A percentile compares a stretch with the other conserved stretches of the same genome.
phyloP scores from a whole-genome alignment of 2,888 invertebrate genomes.

The Tupiocoris notatus region DNA sequence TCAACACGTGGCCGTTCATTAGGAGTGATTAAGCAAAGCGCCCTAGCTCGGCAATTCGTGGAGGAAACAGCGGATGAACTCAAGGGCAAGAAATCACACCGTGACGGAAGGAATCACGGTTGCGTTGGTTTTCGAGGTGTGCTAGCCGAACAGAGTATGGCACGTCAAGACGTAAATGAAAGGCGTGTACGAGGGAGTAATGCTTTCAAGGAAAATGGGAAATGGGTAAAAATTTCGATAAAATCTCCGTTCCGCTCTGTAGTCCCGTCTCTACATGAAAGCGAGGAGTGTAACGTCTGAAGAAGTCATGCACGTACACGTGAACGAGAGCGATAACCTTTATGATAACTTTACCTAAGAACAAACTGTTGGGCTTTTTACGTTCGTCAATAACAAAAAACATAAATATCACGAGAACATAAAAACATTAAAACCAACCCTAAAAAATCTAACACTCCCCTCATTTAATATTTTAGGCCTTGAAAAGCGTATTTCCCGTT shows the following conservation, averaged over 20 bases:
- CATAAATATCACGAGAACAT: too few species aligned
- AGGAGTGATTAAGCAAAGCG: too few species aligned
- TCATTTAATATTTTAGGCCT: too few species aligned
- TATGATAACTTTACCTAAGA: too few species aligned
- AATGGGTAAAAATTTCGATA: background rate
- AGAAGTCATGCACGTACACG: background rate
- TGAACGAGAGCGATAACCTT: background rate
- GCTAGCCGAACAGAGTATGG: background rate
- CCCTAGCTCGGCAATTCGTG: too few species aligned
- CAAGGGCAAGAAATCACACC: background rate
- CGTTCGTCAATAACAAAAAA: too few species aligned
- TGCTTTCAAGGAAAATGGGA: background rate
- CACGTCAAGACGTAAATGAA: background rate
- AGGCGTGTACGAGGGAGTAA: background rate
- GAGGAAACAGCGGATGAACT: background rate
- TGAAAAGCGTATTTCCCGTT: too few species aligned
- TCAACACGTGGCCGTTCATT: background rate
- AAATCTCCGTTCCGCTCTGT: background rate
- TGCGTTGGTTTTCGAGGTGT: background rate
- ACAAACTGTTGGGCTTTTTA: too few species aligned
- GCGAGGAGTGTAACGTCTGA: background rate
- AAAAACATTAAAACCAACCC: too few species aligned
- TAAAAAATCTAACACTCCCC: too few species aligned
- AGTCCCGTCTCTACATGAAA: too few species aligned
- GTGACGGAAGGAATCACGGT: background rate